These are phyloP conservation scores for Tolmerus cingulatus DNA, from an alignment of 2,888 invertebrate species.

Conservation along the genomic window DNA sequence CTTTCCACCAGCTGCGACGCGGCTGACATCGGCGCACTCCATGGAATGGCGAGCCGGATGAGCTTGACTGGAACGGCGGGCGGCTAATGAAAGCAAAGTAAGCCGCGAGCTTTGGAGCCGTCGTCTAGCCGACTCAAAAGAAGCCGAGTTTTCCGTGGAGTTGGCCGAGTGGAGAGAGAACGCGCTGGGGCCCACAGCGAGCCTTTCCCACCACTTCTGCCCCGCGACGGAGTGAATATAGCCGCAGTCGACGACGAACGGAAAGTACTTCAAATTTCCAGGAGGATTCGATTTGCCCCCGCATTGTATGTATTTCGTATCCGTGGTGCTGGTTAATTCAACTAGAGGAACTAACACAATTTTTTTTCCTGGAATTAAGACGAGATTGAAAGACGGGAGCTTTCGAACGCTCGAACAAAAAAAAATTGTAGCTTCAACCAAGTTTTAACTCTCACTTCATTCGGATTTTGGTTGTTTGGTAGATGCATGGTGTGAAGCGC, in stretches of 20 bases:
- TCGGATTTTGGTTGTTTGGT: slow-evolving; percentile 63
- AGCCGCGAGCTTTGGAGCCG: neutral
- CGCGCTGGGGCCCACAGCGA: neutral
- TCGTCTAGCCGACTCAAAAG: neutral
- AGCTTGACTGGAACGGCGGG: slow-evolving; percentile 20
- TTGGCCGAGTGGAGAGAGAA: neutral
- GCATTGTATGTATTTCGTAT: neutral
- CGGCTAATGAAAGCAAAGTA: neutral
- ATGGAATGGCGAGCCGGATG: slow-evolving; percentile 16
- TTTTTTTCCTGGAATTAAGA: slow-evolving; percentile 12
- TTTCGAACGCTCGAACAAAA: neutral
- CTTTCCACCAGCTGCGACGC: slow-evolving; percentile 7
- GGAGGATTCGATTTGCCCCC: neutral
- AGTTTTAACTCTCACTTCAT: slow-evolving; percentile 60
- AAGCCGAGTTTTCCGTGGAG: neutral
- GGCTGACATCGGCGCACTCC: slow-evolving; percentile 5
- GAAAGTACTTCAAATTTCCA: neutral
- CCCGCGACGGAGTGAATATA: neutral
- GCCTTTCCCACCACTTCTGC: neutral
- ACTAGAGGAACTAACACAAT: neutral
- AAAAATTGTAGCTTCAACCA: neutral
- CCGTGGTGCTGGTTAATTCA: neutral
- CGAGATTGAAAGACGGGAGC: neutral
- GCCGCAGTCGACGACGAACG: neutral
- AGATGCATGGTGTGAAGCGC: slow-evolving; percentile 52